A percentile compares a stretch with the other conserved stretches of the same genome.
phyloP scores from a whole-genome alignment of 64 coral and sea anemone species.

The Platygyra sinensis region DNA sequence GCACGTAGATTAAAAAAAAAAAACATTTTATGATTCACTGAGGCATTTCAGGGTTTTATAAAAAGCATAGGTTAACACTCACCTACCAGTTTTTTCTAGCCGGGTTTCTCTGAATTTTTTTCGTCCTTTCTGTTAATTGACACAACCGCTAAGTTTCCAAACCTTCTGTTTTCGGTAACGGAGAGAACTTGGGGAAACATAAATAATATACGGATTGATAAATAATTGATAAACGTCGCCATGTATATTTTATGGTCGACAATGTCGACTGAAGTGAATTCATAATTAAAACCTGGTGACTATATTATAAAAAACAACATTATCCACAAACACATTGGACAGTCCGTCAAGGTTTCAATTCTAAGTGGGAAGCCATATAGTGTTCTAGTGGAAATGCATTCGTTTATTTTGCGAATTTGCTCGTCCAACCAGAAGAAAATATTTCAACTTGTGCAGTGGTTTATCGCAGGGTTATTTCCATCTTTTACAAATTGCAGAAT shows the following conservation, averaged over 20 bases:
- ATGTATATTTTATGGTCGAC: slow-evolving; percentile 24
- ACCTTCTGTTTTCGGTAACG: background rate
- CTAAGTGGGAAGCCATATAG: slow-evolving; percentile 4
- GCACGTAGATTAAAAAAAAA: background rate
- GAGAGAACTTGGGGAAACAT: background rate
- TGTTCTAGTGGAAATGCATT: background rate
- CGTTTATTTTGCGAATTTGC: no score
- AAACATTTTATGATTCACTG: no score
- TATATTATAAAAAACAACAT: background rate
- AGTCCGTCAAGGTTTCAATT: background rate
- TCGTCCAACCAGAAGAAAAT: no score
- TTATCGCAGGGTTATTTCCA: background rate
- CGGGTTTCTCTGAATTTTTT: background rate
- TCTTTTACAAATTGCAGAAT: background rate
- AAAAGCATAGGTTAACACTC: no score
- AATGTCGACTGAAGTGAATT: slow-evolving; percentile 20
- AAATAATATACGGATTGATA: slow-evolving; percentile 21
- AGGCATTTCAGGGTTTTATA: no score
- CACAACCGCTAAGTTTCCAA: background rate
- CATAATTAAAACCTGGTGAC: slow-evolving; percentile 28
- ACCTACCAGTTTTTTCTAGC: no score
- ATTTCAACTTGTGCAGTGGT: no score
- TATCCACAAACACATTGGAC: background rate
- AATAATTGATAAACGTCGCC: slow-evolving; percentile 24
- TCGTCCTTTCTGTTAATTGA: background rate